Conservation (phyloP, 2,888 invertebrate species). For the Acrocyrtus sp. region DNA sequence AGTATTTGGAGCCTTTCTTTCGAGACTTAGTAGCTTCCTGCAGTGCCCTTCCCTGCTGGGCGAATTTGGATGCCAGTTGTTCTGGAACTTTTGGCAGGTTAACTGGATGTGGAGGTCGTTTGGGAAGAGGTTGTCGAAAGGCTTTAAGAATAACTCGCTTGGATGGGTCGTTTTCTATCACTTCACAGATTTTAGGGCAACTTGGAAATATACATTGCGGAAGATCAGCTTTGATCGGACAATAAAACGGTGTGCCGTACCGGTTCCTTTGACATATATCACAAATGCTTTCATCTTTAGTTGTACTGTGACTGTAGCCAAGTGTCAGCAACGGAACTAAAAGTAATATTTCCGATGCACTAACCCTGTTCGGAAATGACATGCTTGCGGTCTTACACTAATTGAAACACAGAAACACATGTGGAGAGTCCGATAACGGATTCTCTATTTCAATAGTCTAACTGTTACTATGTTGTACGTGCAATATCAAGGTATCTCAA, state of each 20-base stretch:
- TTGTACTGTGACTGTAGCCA: background rate
- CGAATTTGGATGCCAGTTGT: background rate
- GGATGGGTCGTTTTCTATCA: too few species aligned
- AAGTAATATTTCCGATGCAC: too few species aligned
- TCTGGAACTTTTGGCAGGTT: background rate
- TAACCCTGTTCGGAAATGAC: too few species aligned
- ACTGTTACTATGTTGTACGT: too few species aligned
- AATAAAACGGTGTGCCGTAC: conserved; percentile 11
- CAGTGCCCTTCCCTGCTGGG: background rate
- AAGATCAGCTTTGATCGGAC: conserved; percentile 6
- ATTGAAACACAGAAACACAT: too few species aligned
- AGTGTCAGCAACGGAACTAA: too few species aligned
- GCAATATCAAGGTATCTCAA: too few species aligned
- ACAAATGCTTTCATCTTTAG: conserved; percentile 1
- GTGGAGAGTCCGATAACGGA: too few species aligned
- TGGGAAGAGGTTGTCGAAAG: too few species aligned
- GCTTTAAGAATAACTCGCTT: too few species aligned
- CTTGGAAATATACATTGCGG: conserved; percentile 6
- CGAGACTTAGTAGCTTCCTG: background rate
- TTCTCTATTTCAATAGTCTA: too few species aligned
- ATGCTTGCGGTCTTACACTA: too few species aligned
- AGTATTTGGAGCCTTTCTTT: background rate
- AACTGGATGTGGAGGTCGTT: background rate
- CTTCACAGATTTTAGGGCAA: conserved; percentile 22
- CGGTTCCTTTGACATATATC: background rate